phyloP scores from a whole-genome alignment of 2,888 invertebrate species.

The Caenorhabditis afra region DNA sequence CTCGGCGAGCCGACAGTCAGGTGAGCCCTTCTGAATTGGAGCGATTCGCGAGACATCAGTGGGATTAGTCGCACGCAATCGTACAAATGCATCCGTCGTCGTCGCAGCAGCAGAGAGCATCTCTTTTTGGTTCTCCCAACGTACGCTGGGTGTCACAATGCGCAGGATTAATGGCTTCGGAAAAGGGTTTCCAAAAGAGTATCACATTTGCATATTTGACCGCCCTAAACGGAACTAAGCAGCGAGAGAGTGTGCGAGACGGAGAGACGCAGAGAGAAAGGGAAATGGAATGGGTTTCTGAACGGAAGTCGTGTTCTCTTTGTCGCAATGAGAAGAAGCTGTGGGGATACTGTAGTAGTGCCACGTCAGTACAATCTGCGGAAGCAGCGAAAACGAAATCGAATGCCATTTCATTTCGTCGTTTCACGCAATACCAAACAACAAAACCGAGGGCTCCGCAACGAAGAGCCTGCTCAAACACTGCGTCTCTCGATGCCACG shows the following conservation, averaged over 20 bases:
- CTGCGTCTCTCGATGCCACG: conserved; percentile 19
- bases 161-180: conserved; percentile 57
- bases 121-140: conserved; percentile 8
- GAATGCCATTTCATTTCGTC: conserved; percentile 58
- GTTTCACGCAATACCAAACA: conserved; percentile 43
- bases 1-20: conserved; percentile 51
- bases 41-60: background rate
- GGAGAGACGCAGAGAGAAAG: conserved; percentile 29
- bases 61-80: conserved; percentile 36
- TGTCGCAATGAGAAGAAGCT: conserved; percentile 18
- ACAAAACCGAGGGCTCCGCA: conserved; percentile 18
- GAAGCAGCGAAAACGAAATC: conserved; percentile 32
- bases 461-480: conserved; percentile 51
- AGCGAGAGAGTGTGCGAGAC: conserved; percentile 23
- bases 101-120: too few species aligned
- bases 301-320: conserved; percentile 60
- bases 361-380: conserved; percentile 1
- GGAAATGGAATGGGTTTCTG: conserved; percentile 56
- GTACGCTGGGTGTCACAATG: conserved; percentile 52
- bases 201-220: conserved; percentile 58
- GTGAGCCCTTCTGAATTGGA: conserved; percentile 8
- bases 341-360: background rate
- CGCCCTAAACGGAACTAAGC: conserved; percentile 23
- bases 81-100: conserved; percentile 22
- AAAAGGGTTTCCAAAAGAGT: conserved; percentile 55